Percentiles rank a stretch among this genome's conserved stretches.
phyloP scores from a whole-genome alignment of 2,797 vertebrate species.

The Catostomus latipinnis region DNA sequence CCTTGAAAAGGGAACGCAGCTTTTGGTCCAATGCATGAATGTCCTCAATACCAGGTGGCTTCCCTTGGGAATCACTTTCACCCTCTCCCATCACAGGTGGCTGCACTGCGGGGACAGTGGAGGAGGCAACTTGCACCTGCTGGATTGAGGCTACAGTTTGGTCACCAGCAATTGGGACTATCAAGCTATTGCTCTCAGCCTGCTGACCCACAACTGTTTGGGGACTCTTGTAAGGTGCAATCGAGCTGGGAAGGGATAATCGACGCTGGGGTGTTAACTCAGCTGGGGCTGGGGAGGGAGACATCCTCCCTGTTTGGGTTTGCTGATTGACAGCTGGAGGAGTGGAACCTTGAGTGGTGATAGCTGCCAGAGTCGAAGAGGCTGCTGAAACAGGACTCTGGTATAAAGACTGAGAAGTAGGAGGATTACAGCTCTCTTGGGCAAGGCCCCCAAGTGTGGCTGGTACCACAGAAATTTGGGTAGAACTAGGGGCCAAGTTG shows the following conservation, averaged over 20 bases:
- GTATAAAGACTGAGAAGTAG: constrained; percentile 50
- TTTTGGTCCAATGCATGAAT: constrained; percentile 95
- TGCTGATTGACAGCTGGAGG: constrained; percentile 60
- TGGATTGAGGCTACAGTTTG: constrained; percentile 57
- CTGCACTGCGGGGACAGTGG: constrained; percentile 66
- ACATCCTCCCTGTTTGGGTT: constrained; percentile 64
- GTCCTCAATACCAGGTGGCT: constrained; percentile 89
- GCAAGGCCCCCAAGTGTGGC: constrained; percentile 16
- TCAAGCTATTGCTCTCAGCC: constrained; percentile 55
- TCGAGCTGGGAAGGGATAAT: constrained; percentile 61
- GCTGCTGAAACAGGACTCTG: constrained; percentile 54
- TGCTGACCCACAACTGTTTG: constrained; percentile 65
- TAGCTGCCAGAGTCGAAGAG: constrained; percentile 54
- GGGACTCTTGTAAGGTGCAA: constrained; percentile 60
- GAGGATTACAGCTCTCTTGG: constrained; percentile 1
- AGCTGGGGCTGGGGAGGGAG: constrained; percentile 61
- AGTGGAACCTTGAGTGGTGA: constrained; percentile 55
- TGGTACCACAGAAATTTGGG: constrained; percentile 41
- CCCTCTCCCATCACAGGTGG: constrained; percentile 62
- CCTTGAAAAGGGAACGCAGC: constrained; percentile 92
- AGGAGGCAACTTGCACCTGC: constrained; percentile 73
- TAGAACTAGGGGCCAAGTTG: constrained; percentile 14
- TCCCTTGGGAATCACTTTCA: constrained; percentile 84
- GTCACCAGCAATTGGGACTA: constrained; percentile 61
- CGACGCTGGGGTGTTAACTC: constrained; percentile 60